These are phyloP conservation scores for Rhyacophila brunnea DNA, from an alignment of 1,140 invertebrate genomes.

Conservation along the genomic window DNA sequence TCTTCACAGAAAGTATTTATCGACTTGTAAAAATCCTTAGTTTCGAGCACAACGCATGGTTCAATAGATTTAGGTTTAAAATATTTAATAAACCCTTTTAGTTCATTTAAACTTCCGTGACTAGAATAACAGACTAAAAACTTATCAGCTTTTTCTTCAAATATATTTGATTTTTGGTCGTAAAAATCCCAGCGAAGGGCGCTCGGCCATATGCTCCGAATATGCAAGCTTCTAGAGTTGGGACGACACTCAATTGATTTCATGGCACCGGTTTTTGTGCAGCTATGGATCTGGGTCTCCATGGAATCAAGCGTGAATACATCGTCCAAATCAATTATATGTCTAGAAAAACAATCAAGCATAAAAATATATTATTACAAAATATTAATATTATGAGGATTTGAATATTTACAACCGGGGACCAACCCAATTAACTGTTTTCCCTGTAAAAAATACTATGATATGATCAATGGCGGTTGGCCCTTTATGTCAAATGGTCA, in stretches of 20 bases:
- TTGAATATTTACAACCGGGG: no score
- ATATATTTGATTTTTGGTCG: slow-evolving; percentile 36
- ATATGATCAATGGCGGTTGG: no score
- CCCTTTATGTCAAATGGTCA: no score
- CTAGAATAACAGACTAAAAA: slow-evolving; percentile 61
- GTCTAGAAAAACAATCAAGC: slow-evolving; percentile 12
- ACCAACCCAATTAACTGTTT: no score
- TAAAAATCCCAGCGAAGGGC: slow-evolving; percentile 53
- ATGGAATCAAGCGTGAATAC: slow-evolving; percentile 43
- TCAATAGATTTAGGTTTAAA: slow-evolving; percentile 54
- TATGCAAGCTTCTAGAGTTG: not conserved
- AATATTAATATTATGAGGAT: no score
- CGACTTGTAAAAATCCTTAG: slow-evolving; percentile 10
- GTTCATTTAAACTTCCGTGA: slow-evolving; percentile 62
- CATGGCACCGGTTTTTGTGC: slow-evolving; percentile 30
- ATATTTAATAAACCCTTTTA: slow-evolving; percentile 55
- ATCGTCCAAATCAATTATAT: slow-evolving; percentile 38
- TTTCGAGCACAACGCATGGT: slow-evolving; percentile 49
- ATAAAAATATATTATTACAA: no score
- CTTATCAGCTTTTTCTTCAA: slow-evolving; percentile 37
- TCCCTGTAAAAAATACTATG: no score
- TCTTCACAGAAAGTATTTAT: slow-evolving; percentile 10
- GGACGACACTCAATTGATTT: slow-evolving; percentile 1
- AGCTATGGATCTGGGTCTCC: slow-evolving; percentile 50
- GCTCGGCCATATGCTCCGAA: slow-evolving; percentile 48